Conservation (phyloP, 2,797 vertebrate species). For the Hafferia zeledoni region DNA sequence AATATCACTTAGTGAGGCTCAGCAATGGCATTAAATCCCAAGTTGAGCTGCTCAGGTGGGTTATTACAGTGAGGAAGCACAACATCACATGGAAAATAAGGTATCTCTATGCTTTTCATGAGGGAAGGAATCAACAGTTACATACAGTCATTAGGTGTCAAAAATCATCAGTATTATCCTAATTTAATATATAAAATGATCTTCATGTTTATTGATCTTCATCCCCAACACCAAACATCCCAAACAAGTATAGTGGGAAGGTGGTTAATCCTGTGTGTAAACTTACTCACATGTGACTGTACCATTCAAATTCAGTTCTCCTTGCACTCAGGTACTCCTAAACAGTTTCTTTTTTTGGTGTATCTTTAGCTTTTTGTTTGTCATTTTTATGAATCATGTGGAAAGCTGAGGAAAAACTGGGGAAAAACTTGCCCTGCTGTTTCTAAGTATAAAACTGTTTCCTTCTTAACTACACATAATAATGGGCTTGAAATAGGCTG, state of each 20-base stretch:
- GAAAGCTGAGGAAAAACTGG: not conserved
- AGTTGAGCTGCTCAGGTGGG: fast-evolving
- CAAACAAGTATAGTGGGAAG: not conserved
- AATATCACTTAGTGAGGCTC: not conserved
- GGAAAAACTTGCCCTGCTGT: not conserved
- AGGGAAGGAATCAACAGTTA: not conserved
- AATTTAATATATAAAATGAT: not conserved
- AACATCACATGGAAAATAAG: not conserved
- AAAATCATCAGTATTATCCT: not conserved
- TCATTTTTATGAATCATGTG: not conserved
- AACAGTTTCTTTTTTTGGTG: not conserved
- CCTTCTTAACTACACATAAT: not conserved
- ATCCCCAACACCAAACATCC: not conserved
- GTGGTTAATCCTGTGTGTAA: not conserved
- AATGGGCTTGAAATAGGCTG: not conserved
- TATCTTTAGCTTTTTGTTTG: not conserved
- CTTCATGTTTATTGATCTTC: not conserved
- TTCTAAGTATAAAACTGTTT: not conserved
- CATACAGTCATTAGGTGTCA: not conserved
- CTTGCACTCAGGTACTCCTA: not conserved
- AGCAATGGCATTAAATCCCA: not conserved
- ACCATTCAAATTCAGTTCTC: not conserved
- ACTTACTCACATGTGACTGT: not conserved
- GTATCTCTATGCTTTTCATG: not conserved
- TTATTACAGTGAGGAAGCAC: not conserved